Evolutionary conservation across 2,888 invertebrate species (phyloP).

Genomic region (Leptothorax acervorum): DNA sequence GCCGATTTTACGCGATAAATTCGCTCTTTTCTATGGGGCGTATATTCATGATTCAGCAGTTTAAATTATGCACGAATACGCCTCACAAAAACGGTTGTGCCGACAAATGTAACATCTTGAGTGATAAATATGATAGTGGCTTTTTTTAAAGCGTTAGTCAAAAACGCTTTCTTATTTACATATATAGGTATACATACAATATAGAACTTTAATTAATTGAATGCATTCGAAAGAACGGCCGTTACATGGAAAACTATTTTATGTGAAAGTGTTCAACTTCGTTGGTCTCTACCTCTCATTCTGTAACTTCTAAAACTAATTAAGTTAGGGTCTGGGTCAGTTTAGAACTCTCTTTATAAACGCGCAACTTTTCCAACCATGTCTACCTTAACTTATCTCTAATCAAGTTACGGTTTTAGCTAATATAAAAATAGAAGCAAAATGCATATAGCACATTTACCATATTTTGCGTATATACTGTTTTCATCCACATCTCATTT

Average conservation of each 20-base stretch:
- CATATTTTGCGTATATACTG: conserved; percentile 2
- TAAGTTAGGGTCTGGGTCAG: conserved; percentile 43
- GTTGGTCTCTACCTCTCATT: conserved; percentile 31
- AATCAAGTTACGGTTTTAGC: conserved; percentile 36
- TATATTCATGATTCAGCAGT: conserved; percentile 23
- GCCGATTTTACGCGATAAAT: conserved; percentile 18
- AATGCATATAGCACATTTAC: not conserved
- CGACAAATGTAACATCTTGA: conserved; percentile 21
- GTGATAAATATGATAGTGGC: not conserved
- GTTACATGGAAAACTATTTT: conserved; percentile 35
- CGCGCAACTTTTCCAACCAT: conserved; percentile 35
- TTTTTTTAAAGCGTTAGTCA: not conserved
- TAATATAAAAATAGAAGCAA: conserved; percentile 28
- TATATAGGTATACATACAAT: not conserved
- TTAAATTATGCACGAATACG: conserved; percentile 1
- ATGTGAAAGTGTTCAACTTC: conserved; percentile 31
- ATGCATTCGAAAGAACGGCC: conserved; percentile 23
- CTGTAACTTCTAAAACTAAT: conserved; percentile 46
- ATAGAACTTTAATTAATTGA: conserved; percentile 41
- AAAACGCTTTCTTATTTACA: not conserved
- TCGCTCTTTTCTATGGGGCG: conserved; percentile 1
- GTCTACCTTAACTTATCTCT: conserved; percentile 32
- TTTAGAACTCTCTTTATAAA: conserved; percentile 46
- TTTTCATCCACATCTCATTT: not conserved
- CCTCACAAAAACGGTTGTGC: not conserved